Evolutionary conservation across 2,113 vertebrate genomes (phyloP).

Genomic region (Menura novaehollandiae): DNA sequence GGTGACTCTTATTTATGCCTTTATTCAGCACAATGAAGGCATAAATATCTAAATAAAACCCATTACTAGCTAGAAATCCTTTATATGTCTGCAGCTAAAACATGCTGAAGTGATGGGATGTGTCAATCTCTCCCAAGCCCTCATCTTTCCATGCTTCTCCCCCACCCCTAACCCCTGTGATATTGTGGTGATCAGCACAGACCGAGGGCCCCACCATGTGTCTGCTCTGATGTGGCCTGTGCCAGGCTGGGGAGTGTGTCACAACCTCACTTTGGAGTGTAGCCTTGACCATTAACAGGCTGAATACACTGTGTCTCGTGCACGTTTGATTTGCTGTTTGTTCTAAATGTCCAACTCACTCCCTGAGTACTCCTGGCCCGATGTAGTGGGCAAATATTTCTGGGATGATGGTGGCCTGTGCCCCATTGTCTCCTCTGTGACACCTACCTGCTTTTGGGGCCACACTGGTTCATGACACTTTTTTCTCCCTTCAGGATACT

Average conservation of each 20-base stretch:
- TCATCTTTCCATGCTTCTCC: fast-evolving
- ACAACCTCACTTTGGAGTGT: not conserved
- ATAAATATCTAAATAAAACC: not conserved
- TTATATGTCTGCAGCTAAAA: not conserved
- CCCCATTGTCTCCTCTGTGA: not conserved
- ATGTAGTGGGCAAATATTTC: not conserved
- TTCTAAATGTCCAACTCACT: fast-evolving
- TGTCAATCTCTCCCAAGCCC: fast-evolving
- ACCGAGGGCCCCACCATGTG: constrained; percentile 5
- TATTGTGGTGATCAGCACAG: not conserved
- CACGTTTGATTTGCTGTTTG: fast-evolving
- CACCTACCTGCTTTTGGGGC: not conserved
- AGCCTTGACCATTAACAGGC: not conserved
- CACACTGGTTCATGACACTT: not conserved
- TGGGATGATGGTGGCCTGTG: not conserved
- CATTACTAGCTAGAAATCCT: not conserved
- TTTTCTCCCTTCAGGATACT: not conserved
- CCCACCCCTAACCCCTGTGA: not conserved
- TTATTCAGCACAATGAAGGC: not conserved
- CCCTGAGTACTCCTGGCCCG: not conserved
- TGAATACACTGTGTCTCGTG: fast-evolving
- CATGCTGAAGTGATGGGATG: not conserved
- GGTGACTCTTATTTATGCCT: not conserved
- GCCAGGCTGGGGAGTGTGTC: not conserved
- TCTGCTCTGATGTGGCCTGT: not conserved